Evolutionary conservation across 1,140 invertebrate genomes (phyloP).

Genomic region (Zaprionus taronus): DNA sequence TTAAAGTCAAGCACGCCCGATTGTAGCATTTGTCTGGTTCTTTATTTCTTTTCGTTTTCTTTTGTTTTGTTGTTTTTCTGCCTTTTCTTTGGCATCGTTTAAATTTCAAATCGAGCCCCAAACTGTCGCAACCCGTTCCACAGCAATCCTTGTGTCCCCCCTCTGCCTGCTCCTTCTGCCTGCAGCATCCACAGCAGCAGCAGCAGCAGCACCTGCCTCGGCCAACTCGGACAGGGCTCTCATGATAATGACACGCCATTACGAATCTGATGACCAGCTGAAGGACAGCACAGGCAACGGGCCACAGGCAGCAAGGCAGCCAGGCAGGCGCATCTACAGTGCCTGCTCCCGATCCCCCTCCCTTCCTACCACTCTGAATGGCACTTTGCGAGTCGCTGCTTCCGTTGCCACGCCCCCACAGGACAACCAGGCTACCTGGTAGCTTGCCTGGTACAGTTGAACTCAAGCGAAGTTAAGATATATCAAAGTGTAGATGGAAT

Average conservation of each 20-base stretch:
- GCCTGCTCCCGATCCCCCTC: background rate
- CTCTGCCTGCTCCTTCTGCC: background rate
- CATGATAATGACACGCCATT: constrained; percentile 82
- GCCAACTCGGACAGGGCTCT: constrained; percentile 29
- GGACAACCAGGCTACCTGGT: constrained; percentile 17
- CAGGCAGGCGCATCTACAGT: constrained; percentile 1
- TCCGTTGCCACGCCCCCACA: constrained; percentile 73
- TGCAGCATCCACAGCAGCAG: constrained; percentile 28
- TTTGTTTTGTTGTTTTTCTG: constrained; percentile 43
- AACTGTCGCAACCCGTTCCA: constrained; percentile 71
- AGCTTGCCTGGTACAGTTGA: constrained; percentile 52
- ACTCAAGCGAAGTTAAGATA: constrained; percentile 32
- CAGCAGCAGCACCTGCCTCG: constrained; percentile 30
- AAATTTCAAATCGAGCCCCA: constrained; percentile 77
- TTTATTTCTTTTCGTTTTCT: no score
- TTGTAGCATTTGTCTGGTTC: no score
- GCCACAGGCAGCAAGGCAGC: constrained; percentile 5
- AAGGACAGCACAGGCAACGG: constrained; percentile 12
- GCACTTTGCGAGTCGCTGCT: constrained; percentile 69
- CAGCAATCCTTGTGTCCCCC: background rate
- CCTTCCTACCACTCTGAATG: constrained; percentile 74
- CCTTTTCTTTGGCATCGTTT: constrained; percentile 70
- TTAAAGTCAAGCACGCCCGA: no score
- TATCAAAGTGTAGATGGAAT: no score
- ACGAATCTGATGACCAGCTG: constrained; percentile 60